These are phyloP conservation scores for Vultur gryphus DNA, from an alignment of 2,797 vertebrate genomes.

Conservation along the genomic window DNA sequence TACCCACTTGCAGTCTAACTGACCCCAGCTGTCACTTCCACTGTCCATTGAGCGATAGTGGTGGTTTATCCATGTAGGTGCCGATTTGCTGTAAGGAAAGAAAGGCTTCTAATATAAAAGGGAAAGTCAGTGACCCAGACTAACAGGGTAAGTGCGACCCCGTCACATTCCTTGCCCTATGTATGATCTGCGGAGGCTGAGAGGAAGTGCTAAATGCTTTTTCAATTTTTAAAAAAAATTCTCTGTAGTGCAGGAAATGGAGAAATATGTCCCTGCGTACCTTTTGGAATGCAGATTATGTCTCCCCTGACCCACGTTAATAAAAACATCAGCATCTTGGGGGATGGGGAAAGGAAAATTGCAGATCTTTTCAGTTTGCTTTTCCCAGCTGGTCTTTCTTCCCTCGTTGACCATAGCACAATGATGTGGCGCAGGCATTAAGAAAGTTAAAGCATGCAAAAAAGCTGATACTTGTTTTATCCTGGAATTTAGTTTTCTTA, in stretches of 20 bases:
- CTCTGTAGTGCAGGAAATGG: not conserved
- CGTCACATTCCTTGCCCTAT: not conserved
- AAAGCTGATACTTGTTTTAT: not conserved
- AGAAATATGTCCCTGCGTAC: not conserved
- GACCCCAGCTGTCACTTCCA: not conserved
- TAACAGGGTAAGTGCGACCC: not conserved
- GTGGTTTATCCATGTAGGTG: not conserved
- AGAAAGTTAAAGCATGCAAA: not conserved
- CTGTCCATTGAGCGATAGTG: not conserved
- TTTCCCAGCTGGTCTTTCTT: not conserved
- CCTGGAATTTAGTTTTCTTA: not conserved
- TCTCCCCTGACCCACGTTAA: not conserved
- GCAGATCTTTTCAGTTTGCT: not conserved
- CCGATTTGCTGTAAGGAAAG: not conserved
- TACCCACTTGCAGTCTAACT: not conserved
- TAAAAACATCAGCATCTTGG: not conserved
- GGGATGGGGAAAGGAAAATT: not conserved
- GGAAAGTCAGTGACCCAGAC: not conserved
- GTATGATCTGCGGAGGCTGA: not conserved
- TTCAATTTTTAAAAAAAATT: not conserved
- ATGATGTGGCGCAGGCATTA: not conserved
- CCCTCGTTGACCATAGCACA: not conserved
- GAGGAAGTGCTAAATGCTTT: not conserved
- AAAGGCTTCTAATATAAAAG: not conserved
- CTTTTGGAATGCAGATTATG: slow-evolving; percentile 10